A percentile compares a stretch with the other conserved stretches of the same genome.
These are phyloP conservation scores for Meteorus cinctellus DNA, from an alignment of 2,888 invertebrate genomes.

Conservation along the genomic window DNA sequence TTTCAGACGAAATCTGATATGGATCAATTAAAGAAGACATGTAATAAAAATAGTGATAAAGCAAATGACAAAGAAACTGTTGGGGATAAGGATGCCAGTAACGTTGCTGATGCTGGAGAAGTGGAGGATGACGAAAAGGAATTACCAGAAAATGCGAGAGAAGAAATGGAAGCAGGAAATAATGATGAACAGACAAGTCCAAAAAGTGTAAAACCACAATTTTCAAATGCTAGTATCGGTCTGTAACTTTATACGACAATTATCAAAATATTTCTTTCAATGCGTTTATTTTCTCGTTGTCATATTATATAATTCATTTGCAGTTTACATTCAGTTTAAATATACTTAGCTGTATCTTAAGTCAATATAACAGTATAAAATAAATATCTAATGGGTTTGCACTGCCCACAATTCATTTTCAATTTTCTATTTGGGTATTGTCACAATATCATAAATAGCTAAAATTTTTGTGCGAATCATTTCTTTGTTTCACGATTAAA, in stretches of 20 bases:
- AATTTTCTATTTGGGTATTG: conserved; percentile 19
- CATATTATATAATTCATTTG: conserved; percentile 14
- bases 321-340: not conserved
- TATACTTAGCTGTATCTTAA: conserved; percentile 13
- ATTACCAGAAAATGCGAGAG: not conserved
- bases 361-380: conserved; percentile 32
- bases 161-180: not conserved
- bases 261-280: conserved; percentile 9
- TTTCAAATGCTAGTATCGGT: not conserved
- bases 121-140: not conserved
- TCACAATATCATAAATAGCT: conserved; percentile 22
- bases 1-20: conserved; percentile 62
- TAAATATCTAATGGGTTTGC: conserved; percentile 33
- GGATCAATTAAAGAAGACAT: conserved; percentile 56
- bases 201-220: not conserved
- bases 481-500: not conserved
- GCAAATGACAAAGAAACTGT: not conserved
- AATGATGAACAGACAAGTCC: not conserved
- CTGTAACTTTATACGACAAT: conserved; percentile 43
- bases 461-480: not conserved
- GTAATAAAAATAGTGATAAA: not conserved
- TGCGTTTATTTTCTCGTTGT: not conserved
- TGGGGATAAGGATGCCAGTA: conserved; percentile 14
- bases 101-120: not conserved
- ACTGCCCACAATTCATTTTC: not conserved